Base-by-base conservation (phyloP, 2,888 invertebrate species). In the Pemphredon lugubris region DNA sequence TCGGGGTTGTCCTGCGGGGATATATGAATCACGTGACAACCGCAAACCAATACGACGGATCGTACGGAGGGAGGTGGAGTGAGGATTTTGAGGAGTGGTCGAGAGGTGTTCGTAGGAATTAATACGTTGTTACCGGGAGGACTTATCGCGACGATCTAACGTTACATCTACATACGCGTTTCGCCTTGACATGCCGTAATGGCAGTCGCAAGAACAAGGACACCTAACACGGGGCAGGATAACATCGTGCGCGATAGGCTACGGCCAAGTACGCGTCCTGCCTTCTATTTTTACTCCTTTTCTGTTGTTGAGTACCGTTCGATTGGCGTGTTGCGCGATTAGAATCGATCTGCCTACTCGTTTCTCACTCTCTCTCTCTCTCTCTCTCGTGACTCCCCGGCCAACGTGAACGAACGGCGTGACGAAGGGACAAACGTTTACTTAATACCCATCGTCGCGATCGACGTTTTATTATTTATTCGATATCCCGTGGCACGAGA, bases 161-260 rank as follows among this genome's bases (percentile, higher is more conserved):
- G 68, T 79, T 76, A 58, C 66, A 60, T 50, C 72, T 68, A 79
- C 65, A 45, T 71, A 75, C 67, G 75, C 68, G 77, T 75, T 65
- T 80, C 67, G 81, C 85, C 86, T 86, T 86, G 86, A 84, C 84
- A 86, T 75, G 75, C 59, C 75, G 73, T 61, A 77, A 77, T 76
- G 82, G 79, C 80, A 75, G 81, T 82, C 75, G 80, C 72, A 65
- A 74, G 80, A 82, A 73, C 84, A 85, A 86, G 84, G 86, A 79
- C 82, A 76, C 47, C 66, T 66, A 61, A 53, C 79, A 78, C 69
- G 66, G n/a, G n/a, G 65, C 75, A 77, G 82, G 81, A 83, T 83
- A 83, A 78, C 75, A 82, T 82, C 81, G 73, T 61, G 55, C 71
- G 61, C 72, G 74, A 73, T 76, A 82, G 68, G 67, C 77, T 77